A percentile compares a stretch with the other conserved stretches of the same genome.
phyloP scores from a whole-genome alignment of 1,140 invertebrate genomes.

The Megalonaias nervosa region DNA sequence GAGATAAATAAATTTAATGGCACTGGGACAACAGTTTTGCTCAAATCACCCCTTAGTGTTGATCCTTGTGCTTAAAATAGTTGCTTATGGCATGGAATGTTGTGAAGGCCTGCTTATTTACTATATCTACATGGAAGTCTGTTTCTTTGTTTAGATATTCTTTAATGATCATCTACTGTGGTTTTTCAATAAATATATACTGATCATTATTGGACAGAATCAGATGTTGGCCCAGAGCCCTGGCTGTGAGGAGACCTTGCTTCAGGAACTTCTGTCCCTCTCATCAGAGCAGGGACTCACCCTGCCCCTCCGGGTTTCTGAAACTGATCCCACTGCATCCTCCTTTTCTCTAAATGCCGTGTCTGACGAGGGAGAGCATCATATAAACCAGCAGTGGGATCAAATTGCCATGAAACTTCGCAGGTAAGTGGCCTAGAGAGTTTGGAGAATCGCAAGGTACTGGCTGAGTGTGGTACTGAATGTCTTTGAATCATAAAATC shows the following conservation, averaged over 20 bases:
- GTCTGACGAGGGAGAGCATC: constrained; percentile 54
- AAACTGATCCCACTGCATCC: constrained; percentile 45
- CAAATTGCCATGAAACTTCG: constrained; percentile 35
- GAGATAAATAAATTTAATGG: no score
- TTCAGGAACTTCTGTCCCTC: constrained; percentile 60
- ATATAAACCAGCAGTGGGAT: constrained; percentile 53
- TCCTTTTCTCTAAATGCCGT: constrained; percentile 60
- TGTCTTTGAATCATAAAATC: no score
- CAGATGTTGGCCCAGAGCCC: constrained; percentile 53
- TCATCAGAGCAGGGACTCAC: constrained; percentile 61
- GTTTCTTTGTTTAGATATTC: neutral
- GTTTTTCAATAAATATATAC: neutral
- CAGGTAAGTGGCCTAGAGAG: no score
- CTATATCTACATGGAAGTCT: neutral
- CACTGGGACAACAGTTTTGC: no score
- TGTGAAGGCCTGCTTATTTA: no score
- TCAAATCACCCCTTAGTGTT: no score
- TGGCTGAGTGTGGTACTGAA: no score
- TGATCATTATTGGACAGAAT: constrained; percentile 34
- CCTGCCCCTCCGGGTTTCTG: constrained; percentile 46
- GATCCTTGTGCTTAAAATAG: no score
- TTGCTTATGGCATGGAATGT: no score
- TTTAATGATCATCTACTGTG: neutral
- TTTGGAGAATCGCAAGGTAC: no score
- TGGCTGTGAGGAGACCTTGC: constrained; percentile 61